phyloP scores from a whole-genome alignment of 2,797 vertebrate genomes.

The Gymnopithys bicolor region DNA sequence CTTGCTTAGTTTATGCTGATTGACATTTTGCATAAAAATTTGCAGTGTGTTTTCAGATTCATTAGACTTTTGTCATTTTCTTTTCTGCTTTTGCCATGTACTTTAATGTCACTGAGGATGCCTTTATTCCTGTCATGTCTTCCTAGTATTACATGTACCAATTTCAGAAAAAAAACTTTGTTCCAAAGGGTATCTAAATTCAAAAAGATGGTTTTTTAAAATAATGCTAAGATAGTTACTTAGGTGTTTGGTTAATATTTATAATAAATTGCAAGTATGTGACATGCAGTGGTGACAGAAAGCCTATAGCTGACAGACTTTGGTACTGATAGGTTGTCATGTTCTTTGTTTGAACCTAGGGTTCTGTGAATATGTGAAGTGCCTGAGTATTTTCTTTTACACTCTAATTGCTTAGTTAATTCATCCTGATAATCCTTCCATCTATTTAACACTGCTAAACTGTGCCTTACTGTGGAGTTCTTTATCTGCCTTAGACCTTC shows the following conservation, averaged over 20 bases:
- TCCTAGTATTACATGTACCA: neutral
- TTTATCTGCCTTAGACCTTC: slow-evolving; percentile 11
- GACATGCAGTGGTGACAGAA: neutral
- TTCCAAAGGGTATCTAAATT: neutral
- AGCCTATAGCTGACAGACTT: neutral
- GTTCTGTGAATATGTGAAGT: neutral
- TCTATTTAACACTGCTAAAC: neutral
- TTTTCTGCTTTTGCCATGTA: neutral
- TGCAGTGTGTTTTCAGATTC: neutral
- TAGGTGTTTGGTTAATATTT: neutral
- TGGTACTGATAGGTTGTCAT: neutral
- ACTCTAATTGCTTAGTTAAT: slow-evolving; percentile 1
- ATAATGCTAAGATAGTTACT: neutral
- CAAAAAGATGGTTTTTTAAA: rapidly evolving
- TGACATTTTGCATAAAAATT: neutral
- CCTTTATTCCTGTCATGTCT: neutral
- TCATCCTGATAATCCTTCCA: neutral
- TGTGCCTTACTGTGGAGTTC: neutral
- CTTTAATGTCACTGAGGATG: neutral
- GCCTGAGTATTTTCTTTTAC: neutral
- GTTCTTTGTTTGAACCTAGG: neutral
- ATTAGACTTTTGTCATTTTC: neutral
- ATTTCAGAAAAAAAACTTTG: neutral
- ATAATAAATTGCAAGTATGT: neutral
- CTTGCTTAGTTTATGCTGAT: neutral